Percentiles rank a stretch among this genome's conserved stretches.
phyloP scores from a whole-genome alignment of 2,888 invertebrate genomes.

The Melinaea menophilus region DNA sequence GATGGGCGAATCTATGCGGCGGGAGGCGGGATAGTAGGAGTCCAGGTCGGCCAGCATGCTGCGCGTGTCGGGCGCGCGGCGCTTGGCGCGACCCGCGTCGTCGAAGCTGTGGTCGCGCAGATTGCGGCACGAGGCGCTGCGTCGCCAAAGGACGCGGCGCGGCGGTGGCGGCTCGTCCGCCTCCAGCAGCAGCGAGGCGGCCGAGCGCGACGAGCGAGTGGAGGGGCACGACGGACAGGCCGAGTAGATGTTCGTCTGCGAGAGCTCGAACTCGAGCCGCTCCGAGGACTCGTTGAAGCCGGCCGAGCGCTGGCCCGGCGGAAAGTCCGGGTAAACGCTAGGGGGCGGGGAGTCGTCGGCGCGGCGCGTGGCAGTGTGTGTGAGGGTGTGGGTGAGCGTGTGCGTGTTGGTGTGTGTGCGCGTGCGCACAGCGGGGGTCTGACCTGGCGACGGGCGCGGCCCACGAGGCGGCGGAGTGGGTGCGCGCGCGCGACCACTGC shows the following conservation, averaged over 20 bases:
- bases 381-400: slow-evolving; percentile 45
- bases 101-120: slow-evolving; percentile 87
- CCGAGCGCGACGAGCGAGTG: slow-evolving; percentile 63
- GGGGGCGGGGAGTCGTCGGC: slow-evolving; percentile 57
- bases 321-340: slow-evolving; percentile 71
- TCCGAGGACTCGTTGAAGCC: slow-evolving; percentile 67
- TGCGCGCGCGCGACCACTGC: slow-evolving; percentile 67
- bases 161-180: slow-evolving; percentile 35
- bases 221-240: slow-evolving; percentile 64
- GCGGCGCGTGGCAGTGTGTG: slow-evolving; percentile 61
- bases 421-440: slow-evolving; percentile 42
- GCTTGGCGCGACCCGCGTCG: slow-evolving; percentile 82
- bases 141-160: slow-evolving; percentile 81
- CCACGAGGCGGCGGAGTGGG: slow-evolving; percentile 74
- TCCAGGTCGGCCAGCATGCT: slow-evolving; percentile 59
- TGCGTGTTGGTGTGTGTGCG: slow-evolving; percentile 38
- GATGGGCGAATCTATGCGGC: slow-evolving; percentile 82
- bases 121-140: slow-evolving; percentile 90
- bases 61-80: slow-evolving; percentile 61
- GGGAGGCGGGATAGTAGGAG: slow-evolving; percentile 55
- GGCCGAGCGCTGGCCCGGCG: slow-evolving; percentile 66
- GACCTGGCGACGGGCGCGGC: slow-evolving; percentile 72
- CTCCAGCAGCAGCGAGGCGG: slow-evolving; percentile 55
- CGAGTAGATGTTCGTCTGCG: slow-evolving; percentile 78
- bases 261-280: slow-evolving; percentile 78